Evolutionary conservation across 92 coral and sea anemone species (phyloP), one percentile per base, ranked within the genome.

Genomic region (Virgularia gustaviana): DNA sequence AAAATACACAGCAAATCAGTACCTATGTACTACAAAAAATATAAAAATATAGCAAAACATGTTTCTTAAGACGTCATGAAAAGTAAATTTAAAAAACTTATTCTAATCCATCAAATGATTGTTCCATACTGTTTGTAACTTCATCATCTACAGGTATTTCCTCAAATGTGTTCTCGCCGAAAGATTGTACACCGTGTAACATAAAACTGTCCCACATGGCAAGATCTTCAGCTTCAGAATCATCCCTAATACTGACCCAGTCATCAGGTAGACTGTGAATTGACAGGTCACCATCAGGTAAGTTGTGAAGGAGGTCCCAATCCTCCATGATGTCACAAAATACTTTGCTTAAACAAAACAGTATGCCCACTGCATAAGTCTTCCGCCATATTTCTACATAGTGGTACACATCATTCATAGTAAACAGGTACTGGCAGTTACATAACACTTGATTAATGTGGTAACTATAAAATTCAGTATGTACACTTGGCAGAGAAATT

Each of bases 221-320:
- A 61, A 61, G 45, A 18, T 32, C 43, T 63, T 63, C 71, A 63
- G 51, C 71, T 63, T 36, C 52, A 7, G 71, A 63, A 39, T 63
- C 71, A 63, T 63, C 71, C 20, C 52, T 36, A 38, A 63, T 63
- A 38, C 71, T 63, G 16, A 63, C 23, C 71, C 71, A 63, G 20
- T 63, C 71, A 36, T 63, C 71, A 36, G 71, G 71, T 12, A 63
- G 49, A 30, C 71, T 63, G 25, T 63, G 49, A 47, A 63, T 63
- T 63, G 71, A 63, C 71, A 36, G 52, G 33, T 63, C 71, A 63
- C 36, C 3, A 30, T 63, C 51, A 4, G 38, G 22, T 6, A 63
- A 63, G 39, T 63, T 24, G 8, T 9, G 71, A 63, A n/a, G n/a
- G n/a, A n/a, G n/a, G 30, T 10, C 71, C n/a, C 3, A 4, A 36